A percentile compares a stretch with the other conserved stretches of the same genome.
phyloP scores from a whole-genome alignment of 2,888 invertebrate species.

The Craniophora ligustri region DNA sequence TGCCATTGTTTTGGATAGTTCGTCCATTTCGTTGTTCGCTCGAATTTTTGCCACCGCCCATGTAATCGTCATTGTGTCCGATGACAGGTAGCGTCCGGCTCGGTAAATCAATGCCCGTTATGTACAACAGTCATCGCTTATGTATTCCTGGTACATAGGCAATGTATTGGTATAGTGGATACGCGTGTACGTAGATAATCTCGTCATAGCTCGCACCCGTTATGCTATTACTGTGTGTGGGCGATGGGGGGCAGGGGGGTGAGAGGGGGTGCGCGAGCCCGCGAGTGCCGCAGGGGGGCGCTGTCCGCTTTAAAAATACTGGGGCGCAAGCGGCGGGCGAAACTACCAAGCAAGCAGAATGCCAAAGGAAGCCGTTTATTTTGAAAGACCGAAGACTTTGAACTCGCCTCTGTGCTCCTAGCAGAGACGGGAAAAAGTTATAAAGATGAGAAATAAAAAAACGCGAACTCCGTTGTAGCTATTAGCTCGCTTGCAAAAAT shows the following conservation, averaged over 20 bases:
- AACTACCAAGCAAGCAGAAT: constrained; percentile 79
- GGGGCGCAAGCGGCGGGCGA: constrained; percentile 72
- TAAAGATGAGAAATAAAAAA: constrained; percentile 72
- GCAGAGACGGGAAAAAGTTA: constrained; percentile 74
- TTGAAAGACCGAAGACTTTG: constrained; percentile 79
- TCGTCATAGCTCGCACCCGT: constrained; percentile 88
- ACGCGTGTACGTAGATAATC: constrained; percentile 87
- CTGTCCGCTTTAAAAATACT: constrained; percentile 87
- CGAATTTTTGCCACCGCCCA: constrained; percentile 70
- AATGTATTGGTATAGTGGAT: constrained; percentile 75
- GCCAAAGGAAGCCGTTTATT: constrained; percentile 84
- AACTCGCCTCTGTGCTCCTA: constrained; percentile 66
- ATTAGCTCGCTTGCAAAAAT: constrained; percentile 68
- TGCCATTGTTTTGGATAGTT: constrained; percentile 38
- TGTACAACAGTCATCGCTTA: constrained; percentile 81
- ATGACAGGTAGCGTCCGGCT: constrained; percentile 80
- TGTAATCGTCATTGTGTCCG: constrained; percentile 75
- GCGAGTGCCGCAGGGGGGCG: constrained; percentile 80
- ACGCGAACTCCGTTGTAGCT: constrained; percentile 56
- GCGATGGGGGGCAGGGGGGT: constrained; percentile 61
- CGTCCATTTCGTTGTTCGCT: constrained; percentile 31
- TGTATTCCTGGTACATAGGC: constrained; percentile 79
- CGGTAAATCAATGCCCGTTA: constrained; percentile 84
- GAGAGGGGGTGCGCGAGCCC: constrained; percentile 63
- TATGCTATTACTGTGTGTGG: constrained; percentile 87